Evolutionary conservation across 2,113 vertebrate genomes (phyloP), one percentile per base, ranked within the genome.

Genomic region (Malurus cyaneus): DNA sequence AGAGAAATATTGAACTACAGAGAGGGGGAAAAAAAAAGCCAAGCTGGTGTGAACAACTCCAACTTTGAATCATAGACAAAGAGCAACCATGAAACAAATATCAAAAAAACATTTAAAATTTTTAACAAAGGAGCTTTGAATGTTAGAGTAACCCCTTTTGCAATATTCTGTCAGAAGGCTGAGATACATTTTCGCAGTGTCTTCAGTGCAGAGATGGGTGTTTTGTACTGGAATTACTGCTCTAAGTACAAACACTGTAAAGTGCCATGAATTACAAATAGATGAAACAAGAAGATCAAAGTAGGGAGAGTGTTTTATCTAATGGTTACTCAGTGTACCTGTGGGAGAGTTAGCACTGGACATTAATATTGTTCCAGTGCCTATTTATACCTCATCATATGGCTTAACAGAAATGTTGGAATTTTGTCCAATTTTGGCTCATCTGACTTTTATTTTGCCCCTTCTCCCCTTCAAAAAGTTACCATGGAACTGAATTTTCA

Each of bases 11-110:
- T 74, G 57, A 74, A 25, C 73, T 70, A 73, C 2, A 18, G 15
- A 19, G 15, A 4, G 9, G 14, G 14, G 3, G 5, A 8, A 6
- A 6, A 3, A 11, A 6, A 7, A 10, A 8, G 14, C 42, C 42
- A 41, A 61, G 50, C 7, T 1, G 2, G 3, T 59, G 47, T 61
- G 54, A 94, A 36, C 4, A 17, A 57, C 24, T 84, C 69, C 46
- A 61, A 20, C 12, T 26, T 73, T 36, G 28, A 70, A 57, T 78
- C 54, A 52, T 1, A 64, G 53, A 16, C 60, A 49, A 92, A 52
- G 47, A 31, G 8, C 28, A 85, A 47, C 18, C 50, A 36, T 8
- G 18, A 72, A 71, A 78, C 49, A 11, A 9, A 34, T 2, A 17
- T 24, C 3, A 57, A 82, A 61, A 52, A 13, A 18, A 17, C 0